Base-by-base conservation (phyloP, 2,888 invertebrate species). In the Trachelus troglodyta region DNA sequence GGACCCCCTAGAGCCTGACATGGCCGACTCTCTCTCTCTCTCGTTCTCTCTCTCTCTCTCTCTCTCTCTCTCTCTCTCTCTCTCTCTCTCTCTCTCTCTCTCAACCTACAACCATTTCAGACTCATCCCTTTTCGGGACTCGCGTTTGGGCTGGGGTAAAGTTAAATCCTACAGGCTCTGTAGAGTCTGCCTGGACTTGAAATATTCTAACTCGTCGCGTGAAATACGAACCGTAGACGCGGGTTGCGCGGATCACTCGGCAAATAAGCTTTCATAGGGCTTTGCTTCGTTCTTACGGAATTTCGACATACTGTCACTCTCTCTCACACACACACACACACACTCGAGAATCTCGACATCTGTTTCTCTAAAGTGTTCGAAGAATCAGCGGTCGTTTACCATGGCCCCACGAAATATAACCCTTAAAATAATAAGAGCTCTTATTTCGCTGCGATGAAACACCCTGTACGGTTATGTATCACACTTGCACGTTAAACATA, bases 161-260 rank as follows among this genome's bases (percentile, higher is more conserved):
- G 86, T 89, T 87, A 86, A 88, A 89, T 89, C 87, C 87, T 84
- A 79, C 74, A 35, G 81, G 81, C 80, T 85, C 81, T 80, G 80
- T 77, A 79, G 83, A 83, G 77, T 82, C 75, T 69, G 74, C 74
- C 75, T 56, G 40, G 79, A 78, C 80, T 79, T 79, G 79, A 80
- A 83, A 79, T 81, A 82, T 83, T 82, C 79, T 75, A 69, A 75
- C 71, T 35, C n/a, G 33, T 34, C 56, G 34, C 71, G 71, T 71
- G 31, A 71, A 71, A 71, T 71, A 71, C 71, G 30, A 15, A 15
- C 31, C 31, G 12, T 56, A 56, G 40, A 9, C 71, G 31, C 34
- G 31, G 71, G 12, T 71, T 33, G 71, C 31, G 71, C 71, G 76
- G 79, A 79, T 80, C 77, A 75, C 76, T 79, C 77, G 76, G 79